phyloP scores from a whole-genome alignment of 2,888 invertebrate species.

The Clunio marinus region DNA sequence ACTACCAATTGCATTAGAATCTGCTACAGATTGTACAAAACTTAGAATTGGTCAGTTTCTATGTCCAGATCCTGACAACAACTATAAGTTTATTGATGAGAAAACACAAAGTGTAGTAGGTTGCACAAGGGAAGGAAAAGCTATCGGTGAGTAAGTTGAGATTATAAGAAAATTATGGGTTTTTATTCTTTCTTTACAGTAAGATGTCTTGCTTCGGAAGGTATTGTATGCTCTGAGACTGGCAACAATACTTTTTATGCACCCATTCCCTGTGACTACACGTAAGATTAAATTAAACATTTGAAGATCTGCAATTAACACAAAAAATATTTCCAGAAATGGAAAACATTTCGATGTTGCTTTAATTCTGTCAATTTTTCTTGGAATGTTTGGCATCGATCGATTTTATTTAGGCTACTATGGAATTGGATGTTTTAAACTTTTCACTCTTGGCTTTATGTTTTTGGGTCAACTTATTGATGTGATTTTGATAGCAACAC shows the following conservation, averaged over 20 bases:
- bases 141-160: conserved; percentile 59
- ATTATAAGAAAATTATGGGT: neutral
- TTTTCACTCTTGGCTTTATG: conserved; percentile 94
- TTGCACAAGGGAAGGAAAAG: conserved; percentile 74
- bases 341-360: conserved; percentile 92
- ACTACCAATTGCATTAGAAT: neutral
- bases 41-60: conserved; percentile 75
- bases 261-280: conserved; percentile 88
- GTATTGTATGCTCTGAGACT: conserved; percentile 74
- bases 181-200: conserved; percentile 60
- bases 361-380: conserved; percentile 86
- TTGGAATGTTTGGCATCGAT: conserved; percentile 97
- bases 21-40: conserved; percentile 60
- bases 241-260: conserved; percentile 74
- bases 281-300: conserved; percentile 66
- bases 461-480: conserved; percentile 93
- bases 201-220: conserved; percentile 75
- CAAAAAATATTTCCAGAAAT: conserved; percentile 61
- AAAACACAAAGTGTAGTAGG: conserved; percentile 83
- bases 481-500: conserved; percentile 70
- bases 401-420: conserved; percentile 98
- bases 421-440: conserved; percentile 88
- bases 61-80: conserved; percentile 72
- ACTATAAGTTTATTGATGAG: conserved; percentile 71
- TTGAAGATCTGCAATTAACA: neutral